These are phyloP conservation scores for Latheticus oryzae DNA, from an alignment of 2,888 invertebrate genomes.

Conservation along the genomic window DNA sequence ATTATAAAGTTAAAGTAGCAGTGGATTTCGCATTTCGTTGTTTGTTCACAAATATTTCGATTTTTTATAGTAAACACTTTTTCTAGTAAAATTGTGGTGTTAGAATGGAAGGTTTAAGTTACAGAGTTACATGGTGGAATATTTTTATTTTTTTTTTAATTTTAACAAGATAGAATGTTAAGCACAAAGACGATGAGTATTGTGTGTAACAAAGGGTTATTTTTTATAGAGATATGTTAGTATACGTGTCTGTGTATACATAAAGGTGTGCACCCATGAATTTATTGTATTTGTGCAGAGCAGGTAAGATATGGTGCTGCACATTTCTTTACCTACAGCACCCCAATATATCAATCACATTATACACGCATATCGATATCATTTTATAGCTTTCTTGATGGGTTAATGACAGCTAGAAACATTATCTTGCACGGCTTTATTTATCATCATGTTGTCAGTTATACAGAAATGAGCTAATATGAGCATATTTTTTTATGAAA, in stretches of 20 bases:
- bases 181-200: constrained; percentile 51
- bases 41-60: no score
- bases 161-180: constrained; percentile 54
- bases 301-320: constrained; percentile 59
- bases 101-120: constrained; percentile 24
- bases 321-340: constrained; percentile 54
- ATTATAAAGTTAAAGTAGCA: background rate
- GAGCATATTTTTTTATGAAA: no score
- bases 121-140: constrained; percentile 37
- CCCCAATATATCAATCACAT: constrained; percentile 64
- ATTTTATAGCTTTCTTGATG: constrained; percentile 54
- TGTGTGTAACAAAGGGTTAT: constrained; percentile 58
- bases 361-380: constrained; percentile 63
- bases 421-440: no score
- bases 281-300: constrained; percentile 60
- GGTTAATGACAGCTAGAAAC: constrained; percentile 54
- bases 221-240: constrained; percentile 57
- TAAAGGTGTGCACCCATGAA: constrained; percentile 60
- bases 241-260: constrained; percentile 48
- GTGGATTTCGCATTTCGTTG: background rate
- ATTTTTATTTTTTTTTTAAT: no score
- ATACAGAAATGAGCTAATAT: no score
- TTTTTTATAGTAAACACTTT: no score
- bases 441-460: no score
- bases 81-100: constrained; percentile 32